phyloP scores from a whole-genome alignment of 2,113 vertebrate genomes.

The Anolis carolinensis region DNA sequence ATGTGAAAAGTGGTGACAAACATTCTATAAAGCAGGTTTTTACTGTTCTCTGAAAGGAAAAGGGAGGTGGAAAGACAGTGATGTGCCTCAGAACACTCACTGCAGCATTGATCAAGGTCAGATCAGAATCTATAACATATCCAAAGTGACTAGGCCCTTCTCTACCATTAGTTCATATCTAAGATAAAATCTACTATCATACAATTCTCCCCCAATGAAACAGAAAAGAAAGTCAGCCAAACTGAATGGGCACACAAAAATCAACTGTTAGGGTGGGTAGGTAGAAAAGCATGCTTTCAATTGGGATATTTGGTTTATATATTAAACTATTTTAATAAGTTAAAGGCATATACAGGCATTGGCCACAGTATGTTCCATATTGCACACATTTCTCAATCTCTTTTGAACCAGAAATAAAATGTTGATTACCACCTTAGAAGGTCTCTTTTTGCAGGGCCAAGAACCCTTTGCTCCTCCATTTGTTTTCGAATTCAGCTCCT shows the following conservation, averaged over 20 bases:
- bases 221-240: slow-evolving; percentile 20
- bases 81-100: background rate
- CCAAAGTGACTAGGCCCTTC: background rate
- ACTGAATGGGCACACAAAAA: background rate
- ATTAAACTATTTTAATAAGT: background rate
- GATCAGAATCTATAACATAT: background rate
- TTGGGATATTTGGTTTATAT: background rate
- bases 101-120: background rate
- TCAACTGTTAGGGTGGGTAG: slow-evolving; percentile 21
- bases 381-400: no score
- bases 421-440: no score
- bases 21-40: background rate
- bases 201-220: background rate
- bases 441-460: no score
- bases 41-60: background rate
- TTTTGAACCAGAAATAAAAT: no score
- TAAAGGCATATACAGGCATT: no score
- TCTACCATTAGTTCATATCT: background rate
- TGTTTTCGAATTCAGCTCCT: no score
- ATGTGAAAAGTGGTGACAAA: background rate
- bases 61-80: background rate
- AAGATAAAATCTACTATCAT: background rate
- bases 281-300: background rate
- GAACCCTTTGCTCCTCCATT: no score
- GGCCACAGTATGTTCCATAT: no score